Evolutionary conservation across 2,113 vertebrate genomes (phyloP).

Genomic region (Amia ocellicauda): DNA sequence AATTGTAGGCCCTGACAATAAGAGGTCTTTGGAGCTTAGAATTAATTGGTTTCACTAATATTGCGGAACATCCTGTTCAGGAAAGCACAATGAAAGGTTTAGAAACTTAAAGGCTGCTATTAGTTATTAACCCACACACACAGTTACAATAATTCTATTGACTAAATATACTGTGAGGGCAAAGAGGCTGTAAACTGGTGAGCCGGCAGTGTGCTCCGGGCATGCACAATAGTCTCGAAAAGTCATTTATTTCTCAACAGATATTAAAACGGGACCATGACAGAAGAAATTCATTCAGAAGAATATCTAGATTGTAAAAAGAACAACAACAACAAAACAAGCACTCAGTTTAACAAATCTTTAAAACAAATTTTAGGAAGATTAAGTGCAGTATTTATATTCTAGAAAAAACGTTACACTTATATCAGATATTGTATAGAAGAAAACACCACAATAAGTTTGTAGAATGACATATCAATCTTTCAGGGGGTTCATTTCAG

Average conservation of each 20-base stretch:
- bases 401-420: no score
- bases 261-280: slow-evolving; percentile 12
- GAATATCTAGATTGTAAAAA: no score
- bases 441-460: no score
- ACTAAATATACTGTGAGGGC: slow-evolving; percentile 26
- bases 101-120: slow-evolving; percentile 8
- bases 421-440: no score
- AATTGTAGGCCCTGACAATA: neutral
- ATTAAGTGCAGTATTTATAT: no score
- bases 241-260: slow-evolving; percentile 9
- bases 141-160: slow-evolving; percentile 28
- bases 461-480: no score
- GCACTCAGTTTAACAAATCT: no score
- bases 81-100: slow-evolving; percentile 27
- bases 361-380: no score
- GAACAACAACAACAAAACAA: no score
- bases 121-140: slow-evolving; percentile 32
- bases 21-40: slow-evolving; percentile 7
- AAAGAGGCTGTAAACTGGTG: slow-evolving; percentile 6
- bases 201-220: slow-evolving; percentile 4
- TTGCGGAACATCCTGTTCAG: slow-evolving; percentile 6
- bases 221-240: slow-evolving; percentile 29
- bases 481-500: no score
- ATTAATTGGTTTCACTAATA: slow-evolving; percentile 25
- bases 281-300: no score